Percentiles rank a stretch among this genome's conserved stretches.
phyloP scores from a whole-genome alignment of 2,888 invertebrate species.

The Chouioia cunea region DNA sequence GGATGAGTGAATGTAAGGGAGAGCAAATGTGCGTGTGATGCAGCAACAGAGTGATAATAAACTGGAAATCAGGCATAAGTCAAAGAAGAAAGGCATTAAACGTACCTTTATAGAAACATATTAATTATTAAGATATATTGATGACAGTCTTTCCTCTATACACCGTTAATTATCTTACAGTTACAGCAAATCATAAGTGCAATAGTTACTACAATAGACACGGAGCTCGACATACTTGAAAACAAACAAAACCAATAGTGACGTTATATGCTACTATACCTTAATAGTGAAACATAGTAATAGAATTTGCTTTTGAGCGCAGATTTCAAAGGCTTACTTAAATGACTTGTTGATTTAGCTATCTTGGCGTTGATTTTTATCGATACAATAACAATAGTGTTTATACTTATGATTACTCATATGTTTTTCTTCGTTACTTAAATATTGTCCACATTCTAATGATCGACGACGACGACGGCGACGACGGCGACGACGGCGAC shows the following conservation, averaged over 20 bases:
- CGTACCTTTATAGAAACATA: slow-evolving; percentile 48
- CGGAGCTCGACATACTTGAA: slow-evolving; percentile 50
- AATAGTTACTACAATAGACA: slow-evolving; percentile 68
- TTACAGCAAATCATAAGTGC: slow-evolving; percentile 67
- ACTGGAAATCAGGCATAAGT: slow-evolving; percentile 46
- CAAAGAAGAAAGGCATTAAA: slow-evolving; percentile 49
- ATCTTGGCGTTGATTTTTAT: no score
- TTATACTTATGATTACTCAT: no score
- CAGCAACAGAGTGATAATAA: slow-evolving; percentile 41
- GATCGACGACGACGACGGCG: no score
- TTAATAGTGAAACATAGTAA: neutral
- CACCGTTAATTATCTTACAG: slow-evolving; percentile 55
- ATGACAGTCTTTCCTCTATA: slow-evolving; percentile 58
- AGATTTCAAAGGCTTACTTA: neutral
- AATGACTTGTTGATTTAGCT: neutral
- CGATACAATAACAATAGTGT: neutral
- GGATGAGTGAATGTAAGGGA: neutral
- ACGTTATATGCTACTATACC: neutral
- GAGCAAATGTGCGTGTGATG: slow-evolving; percentile 24
- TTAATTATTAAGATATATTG: slow-evolving; percentile 54
- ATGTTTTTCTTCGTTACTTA: no score
- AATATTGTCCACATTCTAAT: no score
- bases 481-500: no score
- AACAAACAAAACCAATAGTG: slow-evolving; percentile 13
- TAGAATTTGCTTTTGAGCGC: neutral